phyloP scores from a whole-genome alignment of 2,888 invertebrate genomes.

The Girardia tigrina region DNA sequence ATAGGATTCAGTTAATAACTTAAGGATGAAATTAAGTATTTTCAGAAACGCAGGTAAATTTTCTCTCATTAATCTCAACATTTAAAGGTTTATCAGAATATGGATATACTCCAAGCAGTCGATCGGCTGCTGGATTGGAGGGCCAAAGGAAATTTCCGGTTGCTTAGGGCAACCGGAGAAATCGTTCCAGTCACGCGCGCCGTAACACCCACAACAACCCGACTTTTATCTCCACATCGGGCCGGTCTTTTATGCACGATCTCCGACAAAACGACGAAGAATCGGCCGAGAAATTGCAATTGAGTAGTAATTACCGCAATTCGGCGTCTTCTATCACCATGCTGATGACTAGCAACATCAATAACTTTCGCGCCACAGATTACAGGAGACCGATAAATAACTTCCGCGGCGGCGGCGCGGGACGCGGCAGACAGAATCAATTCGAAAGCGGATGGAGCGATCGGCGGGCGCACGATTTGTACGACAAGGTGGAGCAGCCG shows the following conservation, averaged over 20 bases:
- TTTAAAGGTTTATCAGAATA: not conserved
- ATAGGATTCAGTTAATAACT: not conserved
- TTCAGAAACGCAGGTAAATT: not conserved
- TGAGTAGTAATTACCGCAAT: too few relatives aligned
- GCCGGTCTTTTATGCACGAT: not conserved
- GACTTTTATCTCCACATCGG: not conserved
- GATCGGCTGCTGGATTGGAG: not conserved
- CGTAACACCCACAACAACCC: too few relatives aligned
- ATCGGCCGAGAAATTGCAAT: not conserved
- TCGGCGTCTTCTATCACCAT: too few relatives aligned
- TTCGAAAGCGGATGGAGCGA: not conserved
- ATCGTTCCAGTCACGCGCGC: too few relatives aligned
- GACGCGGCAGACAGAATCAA: too few relatives aligned
- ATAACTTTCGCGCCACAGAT: too few relatives aligned
- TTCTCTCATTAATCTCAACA: not conserved
- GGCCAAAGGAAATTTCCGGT: not conserved
- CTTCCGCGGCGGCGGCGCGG: too few relatives aligned
- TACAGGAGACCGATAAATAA: too few relatives aligned
- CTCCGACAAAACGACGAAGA: not conserved
- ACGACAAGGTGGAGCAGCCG: not conserved
- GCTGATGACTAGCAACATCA: too few relatives aligned
- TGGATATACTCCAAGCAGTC: slow-evolving; percentile 11
- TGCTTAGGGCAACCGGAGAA: too few relatives aligned
- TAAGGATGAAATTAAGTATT: not conserved
- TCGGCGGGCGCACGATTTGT: not conserved